Percentiles rank a stretch among this genome's conserved stretches.
Evolutionary conservation across 2,888 invertebrate genomes (phyloP).

Genomic region (Octonoba sinensis): DNA sequence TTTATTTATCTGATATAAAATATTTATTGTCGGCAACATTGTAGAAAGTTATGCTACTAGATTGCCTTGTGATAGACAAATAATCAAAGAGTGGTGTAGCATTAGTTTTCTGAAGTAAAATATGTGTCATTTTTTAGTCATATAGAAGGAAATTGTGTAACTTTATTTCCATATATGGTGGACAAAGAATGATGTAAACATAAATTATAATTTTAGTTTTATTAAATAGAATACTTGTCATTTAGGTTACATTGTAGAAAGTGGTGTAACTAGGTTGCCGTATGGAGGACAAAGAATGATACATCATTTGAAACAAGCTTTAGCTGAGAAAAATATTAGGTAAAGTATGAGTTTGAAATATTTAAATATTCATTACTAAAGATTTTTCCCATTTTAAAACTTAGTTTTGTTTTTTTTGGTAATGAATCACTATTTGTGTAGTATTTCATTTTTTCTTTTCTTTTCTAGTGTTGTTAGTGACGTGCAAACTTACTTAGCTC

Average conservation of each 20-base stretch:
- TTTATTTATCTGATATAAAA: too few species aligned
- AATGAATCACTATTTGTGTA: neutral
- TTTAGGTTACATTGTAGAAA: conserved; percentile 73
- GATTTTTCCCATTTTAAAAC: too few species aligned
- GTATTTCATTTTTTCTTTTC: neutral
- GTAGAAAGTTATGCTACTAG: conserved; percentile 74
- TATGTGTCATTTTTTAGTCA: conserved; percentile 69
- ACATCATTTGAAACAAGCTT: conserved; percentile 72
- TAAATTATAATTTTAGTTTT: too few species aligned
- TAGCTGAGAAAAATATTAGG: conserved; percentile 70
- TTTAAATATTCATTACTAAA: neutral
- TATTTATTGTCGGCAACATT: conserved; percentile 70
- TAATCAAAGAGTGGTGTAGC: conserved; percentile 73
- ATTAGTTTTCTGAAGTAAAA: conserved; percentile 45
- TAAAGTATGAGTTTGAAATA: conserved; percentile 6
- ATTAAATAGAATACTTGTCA: too few species aligned
- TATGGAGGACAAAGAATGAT: conserved; percentile 74
- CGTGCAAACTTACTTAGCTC: conserved; percentile 73
- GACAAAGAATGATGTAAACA: conserved; percentile 73
- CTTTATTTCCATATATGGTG: conserved; percentile 75
- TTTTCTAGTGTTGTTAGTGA: conserved; percentile 68
- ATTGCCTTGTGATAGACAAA: conserved; percentile 74
- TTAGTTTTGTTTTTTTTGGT: too few species aligned
- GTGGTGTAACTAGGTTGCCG: conserved; percentile 74
- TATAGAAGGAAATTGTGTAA: conserved; percentile 74